Percentiles rank a stretch among this genome's conserved stretches.
These are phyloP conservation scores for Achroia grisella DNA, from an alignment of 1,140 invertebrate species.

Conservation along the genomic window DNA sequence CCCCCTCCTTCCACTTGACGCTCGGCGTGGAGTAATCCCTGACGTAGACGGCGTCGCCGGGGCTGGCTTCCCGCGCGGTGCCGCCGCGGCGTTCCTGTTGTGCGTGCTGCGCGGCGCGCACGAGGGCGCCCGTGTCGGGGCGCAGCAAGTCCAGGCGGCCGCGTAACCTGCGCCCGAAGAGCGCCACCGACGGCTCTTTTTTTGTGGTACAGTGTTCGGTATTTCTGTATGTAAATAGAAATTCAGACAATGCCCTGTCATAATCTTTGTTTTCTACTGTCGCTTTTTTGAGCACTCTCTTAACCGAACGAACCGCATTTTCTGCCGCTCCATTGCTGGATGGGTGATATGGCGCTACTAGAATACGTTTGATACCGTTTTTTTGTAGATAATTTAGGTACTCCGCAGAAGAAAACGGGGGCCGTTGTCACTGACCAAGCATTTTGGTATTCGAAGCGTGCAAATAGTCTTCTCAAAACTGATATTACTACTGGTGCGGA, in stretches of 20 bases:
- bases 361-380: not conserved
- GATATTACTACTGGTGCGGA: not conserved
- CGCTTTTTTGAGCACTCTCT: slow-evolving; percentile 24
- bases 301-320: slow-evolving; percentile 20
- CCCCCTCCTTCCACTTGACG: too few relatives aligned
- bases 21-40: too few relatives aligned
- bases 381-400: not conserved
- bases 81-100: too few relatives aligned
- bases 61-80: too few relatives aligned
- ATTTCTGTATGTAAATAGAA: slow-evolving; percentile 26
- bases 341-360: not conserved
- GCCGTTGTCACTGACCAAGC: not conserved
- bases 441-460: not conserved
- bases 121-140: too few relatives aligned
- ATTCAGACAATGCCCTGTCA: slow-evolving; percentile 9
- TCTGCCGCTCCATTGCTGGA: not conserved
- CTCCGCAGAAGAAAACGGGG: not conserved
- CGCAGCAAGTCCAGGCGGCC: slow-evolving; percentile 15
- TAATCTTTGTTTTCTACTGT: slow-evolving; percentile 5
- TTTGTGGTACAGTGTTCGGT: slow-evolving; percentile 17
- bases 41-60: too few relatives aligned
- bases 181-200: slow-evolving; percentile 13
- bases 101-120: too few relatives aligned
- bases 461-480: not conserved
- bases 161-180: slow-evolving; percentile 19